Conservation (phyloP, 1,140 invertebrate species). For the Drosophila triauraria region DNA sequence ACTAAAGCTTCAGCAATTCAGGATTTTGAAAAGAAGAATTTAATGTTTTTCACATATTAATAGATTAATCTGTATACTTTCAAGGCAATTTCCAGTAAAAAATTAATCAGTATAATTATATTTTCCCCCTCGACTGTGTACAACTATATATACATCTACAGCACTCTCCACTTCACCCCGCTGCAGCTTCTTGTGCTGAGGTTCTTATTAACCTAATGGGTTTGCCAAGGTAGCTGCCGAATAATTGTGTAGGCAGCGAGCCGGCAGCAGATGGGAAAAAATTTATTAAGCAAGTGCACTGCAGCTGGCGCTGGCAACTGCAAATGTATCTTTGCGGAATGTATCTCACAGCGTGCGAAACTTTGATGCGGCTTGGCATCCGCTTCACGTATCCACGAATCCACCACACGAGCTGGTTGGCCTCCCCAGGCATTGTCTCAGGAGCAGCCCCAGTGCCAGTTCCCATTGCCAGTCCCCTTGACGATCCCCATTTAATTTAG, state of each 20-base stretch:
- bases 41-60: too few species aligned
- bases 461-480: background rate
- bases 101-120: background rate
- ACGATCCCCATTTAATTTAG: slow-evolving; percentile 28
- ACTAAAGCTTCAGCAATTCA: too few species aligned
- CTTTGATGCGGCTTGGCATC: slow-evolving; percentile 74
- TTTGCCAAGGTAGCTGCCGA: slow-evolving; percentile 74
- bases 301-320: slow-evolving; percentile 43
- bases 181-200: slow-evolving; percentile 34
- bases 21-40: too few species aligned
- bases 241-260: slow-evolving; percentile 44
- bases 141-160: slow-evolving; percentile 12
- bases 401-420: slow-evolving; percentile 35
- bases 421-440: slow-evolving; percentile 60
- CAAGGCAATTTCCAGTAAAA: too few species aligned
- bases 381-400: slow-evolving; percentile 29
- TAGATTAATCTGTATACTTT: too few species aligned
- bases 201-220: slow-evolving; percentile 83
- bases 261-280: slow-evolving; percentile 45
- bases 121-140: background rate
- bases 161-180: too few species aligned
- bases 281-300: slow-evolving; percentile 79
- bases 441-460: slow-evolving; percentile 1
- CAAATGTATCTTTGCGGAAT: slow-evolving; percentile 26
- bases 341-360: slow-evolving; percentile 29